Evolutionary conservation across 2,113 vertebrate species (phyloP), one percentile per base, ranked within the genome.

Genomic region (Clupea harengus): DNA sequence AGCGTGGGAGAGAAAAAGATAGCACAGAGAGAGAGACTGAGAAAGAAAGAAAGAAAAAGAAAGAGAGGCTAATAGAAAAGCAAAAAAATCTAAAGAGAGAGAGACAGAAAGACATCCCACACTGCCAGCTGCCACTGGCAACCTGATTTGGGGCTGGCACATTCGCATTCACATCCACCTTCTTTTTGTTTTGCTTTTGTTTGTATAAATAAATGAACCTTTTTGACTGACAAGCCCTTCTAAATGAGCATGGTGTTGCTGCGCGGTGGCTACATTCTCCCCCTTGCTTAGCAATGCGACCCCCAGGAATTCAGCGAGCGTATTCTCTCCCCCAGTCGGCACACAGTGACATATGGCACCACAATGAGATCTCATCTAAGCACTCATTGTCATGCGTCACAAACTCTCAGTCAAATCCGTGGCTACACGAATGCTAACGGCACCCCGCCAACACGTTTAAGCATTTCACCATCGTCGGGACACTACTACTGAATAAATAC

Each of bases 321-420:
- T 46, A 1, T 22, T 13, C 81, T 72, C 81, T 39, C 32, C 67
- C 54, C 45, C 54, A 13, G 81, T 80, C 47, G 45, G 75, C 90
- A 75, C 72, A 6, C 83, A 44, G 89, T 57, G 87, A 86, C 88
- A 88, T 47, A 89, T 89, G 84, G 64, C 87, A 85, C 89, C 91
- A 89, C 89, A 90, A 92, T 88, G 45, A 87, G 90, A 91, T 88
- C 90, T 88, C 86, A 84, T 89, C 88, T 86, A 83, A 88, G 83
- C 81, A 45, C 89, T 85, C 88, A 92, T 90, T 91, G 87, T 52
- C 81, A 85, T 85, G 82, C 85, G 46, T 90, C 88, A 86, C 86
- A 89, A 75, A 91, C 88, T 89, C 89, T 91, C 87, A 83, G 87
- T 91, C 90, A 89, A 78, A 83, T 60, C 67, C 2, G 32, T 45